phyloP scores from a whole-genome alignment of 2,113 vertebrate species.

The Riparia riparia region DNA sequence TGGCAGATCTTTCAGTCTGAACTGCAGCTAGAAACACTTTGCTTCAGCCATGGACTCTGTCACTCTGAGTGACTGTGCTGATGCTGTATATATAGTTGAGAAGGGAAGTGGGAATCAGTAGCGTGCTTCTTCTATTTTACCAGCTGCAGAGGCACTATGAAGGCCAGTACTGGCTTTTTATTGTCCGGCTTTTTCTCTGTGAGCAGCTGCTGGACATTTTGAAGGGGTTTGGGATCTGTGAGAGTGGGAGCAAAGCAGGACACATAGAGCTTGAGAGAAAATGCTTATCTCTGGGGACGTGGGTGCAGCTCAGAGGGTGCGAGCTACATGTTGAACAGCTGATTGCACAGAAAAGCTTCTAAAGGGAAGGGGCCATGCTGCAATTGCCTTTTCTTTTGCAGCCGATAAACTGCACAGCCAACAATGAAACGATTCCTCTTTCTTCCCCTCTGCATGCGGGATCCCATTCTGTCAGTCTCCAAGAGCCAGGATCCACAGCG shows the following conservation, averaged over 20 bases:
- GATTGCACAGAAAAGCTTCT: not conserved
- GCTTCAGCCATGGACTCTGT: not conserved
- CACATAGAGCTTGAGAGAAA: not conserved
- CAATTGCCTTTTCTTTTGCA: not conserved
- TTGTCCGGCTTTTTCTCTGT: not conserved
- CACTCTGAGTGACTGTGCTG: not conserved
- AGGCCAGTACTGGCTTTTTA: not conserved
- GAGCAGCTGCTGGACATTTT: not conserved
- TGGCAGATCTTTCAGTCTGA: not conserved
- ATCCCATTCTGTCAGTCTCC: not conserved
- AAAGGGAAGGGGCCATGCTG: fast-evolving
- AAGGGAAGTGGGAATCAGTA: not conserved
- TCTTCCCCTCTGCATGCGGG: fast-evolving
- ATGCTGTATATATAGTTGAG: not conserved
- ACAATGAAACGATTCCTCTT: not conserved
- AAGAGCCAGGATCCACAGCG: not conserved
- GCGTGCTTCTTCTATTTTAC: not conserved
- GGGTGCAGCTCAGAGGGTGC: not conserved
- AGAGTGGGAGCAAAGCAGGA: not conserved
- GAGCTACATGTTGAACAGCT: not conserved
- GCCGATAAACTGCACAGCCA: not conserved
- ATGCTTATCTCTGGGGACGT: fast-evolving
- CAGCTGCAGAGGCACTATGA: not conserved
- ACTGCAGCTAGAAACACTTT: not conserved
- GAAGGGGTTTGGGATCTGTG: not conserved